Percentiles rank a stretch among this genome's conserved stretches.
Conservation (phyloP, 2,888 invertebrate genomes). For the Branchinecta sandiegonensis region DNA sequence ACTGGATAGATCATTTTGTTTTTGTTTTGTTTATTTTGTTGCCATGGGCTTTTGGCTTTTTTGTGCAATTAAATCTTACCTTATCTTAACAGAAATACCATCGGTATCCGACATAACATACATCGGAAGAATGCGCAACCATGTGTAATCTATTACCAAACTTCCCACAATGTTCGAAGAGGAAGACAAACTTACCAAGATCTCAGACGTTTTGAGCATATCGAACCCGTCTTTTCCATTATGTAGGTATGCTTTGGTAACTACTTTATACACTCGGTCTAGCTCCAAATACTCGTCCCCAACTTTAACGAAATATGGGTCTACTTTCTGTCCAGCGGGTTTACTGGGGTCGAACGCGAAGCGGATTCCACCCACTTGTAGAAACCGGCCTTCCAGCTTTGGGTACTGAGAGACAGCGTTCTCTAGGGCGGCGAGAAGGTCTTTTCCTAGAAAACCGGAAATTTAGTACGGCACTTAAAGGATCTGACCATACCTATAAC, state of each 20-base stretch:
- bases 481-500: neutral
- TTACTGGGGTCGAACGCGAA: conserved; percentile 59
- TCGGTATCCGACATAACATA: too few relatives aligned
- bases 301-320: conserved; percentile 56
- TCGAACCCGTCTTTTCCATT: conserved; percentile 72
- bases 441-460: conserved; percentile 39
- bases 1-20: too few relatives aligned
- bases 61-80: too few relatives aligned
- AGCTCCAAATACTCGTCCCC: conserved; percentile 65
- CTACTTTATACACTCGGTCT: conserved; percentile 56
- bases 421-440: conserved; percentile 56
- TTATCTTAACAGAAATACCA: too few relatives aligned
- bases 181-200: conserved; percentile 45
- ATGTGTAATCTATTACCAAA: too few relatives aligned
- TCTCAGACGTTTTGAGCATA: conserved; percentile 54
- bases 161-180: too few relatives aligned
- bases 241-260: conserved; percentile 64
- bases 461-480: neutral
- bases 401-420: conserved; percentile 75
- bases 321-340: conserved; percentile 52
- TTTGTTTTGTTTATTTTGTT: too few relatives aligned
- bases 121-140: too few relatives aligned
- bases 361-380: conserved; percentile 57
- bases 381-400: conserved; percentile 71
- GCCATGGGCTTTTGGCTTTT: too few relatives aligned